Conservation (phyloP, 2,888 invertebrate genomes). For the Catonia carolina region DNA sequence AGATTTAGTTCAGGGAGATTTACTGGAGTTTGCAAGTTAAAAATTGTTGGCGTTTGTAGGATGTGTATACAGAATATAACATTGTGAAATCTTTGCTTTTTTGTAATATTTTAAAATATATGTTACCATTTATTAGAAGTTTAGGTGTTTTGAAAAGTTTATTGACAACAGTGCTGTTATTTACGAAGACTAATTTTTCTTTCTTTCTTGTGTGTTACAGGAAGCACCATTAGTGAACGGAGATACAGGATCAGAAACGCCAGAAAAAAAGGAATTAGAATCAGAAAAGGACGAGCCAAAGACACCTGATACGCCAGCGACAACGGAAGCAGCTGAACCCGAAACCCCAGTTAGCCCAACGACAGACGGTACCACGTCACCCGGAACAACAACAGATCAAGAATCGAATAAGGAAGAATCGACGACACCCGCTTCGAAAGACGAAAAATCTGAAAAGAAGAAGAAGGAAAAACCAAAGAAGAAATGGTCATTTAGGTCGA, state of each 20-base stretch:
- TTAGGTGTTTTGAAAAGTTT: too few relatives aligned
- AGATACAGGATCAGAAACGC: constrained; percentile 16
- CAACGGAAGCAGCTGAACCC: constrained; percentile 12
- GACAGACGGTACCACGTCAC: not conserved
- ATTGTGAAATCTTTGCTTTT: too few relatives aligned
- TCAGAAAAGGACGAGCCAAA: constrained; percentile 21
- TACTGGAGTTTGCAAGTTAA: too few relatives aligned
- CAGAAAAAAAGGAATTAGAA: constrained; percentile 26
- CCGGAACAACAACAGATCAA: not conserved
- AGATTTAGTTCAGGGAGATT: too few relatives aligned
- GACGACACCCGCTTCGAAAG: not conserved
- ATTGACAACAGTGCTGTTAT: too few relatives aligned
- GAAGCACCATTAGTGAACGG: constrained; percentile 25
- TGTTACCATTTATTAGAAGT: too few relatives aligned
- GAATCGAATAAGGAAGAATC: constrained; percentile 3
- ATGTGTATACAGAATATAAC: too few relatives aligned
- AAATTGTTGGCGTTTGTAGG: too few relatives aligned
- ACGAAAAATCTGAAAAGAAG: constrained; percentile 21
- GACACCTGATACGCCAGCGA: constrained; percentile 9
- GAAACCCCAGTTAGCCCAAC: constrained; percentile 1
- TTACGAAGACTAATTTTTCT: too few relatives aligned
- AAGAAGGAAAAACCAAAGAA: constrained; percentile 58
- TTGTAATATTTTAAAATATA: too few relatives aligned
- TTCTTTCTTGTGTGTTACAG: constrained; percentile 21
- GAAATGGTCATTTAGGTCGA: constrained; percentile 83